Evolutionary conservation across 35 echinoderm and acorn worm species (phyloP).

Genomic region (Lytechinus pictus): DNA sequence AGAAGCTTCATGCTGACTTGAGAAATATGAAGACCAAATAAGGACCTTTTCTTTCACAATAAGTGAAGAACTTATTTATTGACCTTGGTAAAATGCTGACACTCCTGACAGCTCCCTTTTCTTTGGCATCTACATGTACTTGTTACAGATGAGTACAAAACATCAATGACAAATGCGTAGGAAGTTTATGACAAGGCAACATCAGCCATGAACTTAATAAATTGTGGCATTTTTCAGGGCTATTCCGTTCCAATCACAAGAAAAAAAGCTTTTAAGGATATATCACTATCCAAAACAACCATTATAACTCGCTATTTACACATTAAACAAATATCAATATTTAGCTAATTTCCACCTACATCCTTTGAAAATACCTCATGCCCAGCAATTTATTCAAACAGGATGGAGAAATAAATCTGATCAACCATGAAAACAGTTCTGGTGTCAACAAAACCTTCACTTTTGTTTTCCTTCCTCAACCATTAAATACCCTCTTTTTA

Average conservation of each 20-base stretch:
- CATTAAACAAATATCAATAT: constrained; percentile 14
- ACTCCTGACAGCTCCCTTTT: too few relatives aligned
- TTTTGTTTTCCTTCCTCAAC: neutral
- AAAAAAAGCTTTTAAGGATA: neutral
- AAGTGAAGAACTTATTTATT: too few relatives aligned
- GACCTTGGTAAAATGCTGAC: too few relatives aligned
- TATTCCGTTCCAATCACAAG: neutral
- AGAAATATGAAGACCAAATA: too few relatives aligned
- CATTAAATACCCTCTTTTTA: neutral
- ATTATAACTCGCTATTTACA: neutral
- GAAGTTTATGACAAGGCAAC: neutral
- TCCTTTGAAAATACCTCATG: neutral
- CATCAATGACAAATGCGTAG: neutral
- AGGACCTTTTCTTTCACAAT: too few relatives aligned
- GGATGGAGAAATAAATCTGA: neutral
- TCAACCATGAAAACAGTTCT: neutral
- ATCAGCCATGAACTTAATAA: neutral
- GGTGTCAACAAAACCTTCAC: neutral
- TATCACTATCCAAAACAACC: neutral
- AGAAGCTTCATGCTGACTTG: too few relatives aligned
- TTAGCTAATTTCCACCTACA: neutral
- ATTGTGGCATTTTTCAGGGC: neutral
- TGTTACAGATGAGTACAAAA: neutral
- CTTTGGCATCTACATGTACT: neutral
- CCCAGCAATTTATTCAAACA: neutral